Evolutionary conservation across 2,888 invertebrate genomes (phyloP).

Genomic region (Lepas anatifera): DNA sequence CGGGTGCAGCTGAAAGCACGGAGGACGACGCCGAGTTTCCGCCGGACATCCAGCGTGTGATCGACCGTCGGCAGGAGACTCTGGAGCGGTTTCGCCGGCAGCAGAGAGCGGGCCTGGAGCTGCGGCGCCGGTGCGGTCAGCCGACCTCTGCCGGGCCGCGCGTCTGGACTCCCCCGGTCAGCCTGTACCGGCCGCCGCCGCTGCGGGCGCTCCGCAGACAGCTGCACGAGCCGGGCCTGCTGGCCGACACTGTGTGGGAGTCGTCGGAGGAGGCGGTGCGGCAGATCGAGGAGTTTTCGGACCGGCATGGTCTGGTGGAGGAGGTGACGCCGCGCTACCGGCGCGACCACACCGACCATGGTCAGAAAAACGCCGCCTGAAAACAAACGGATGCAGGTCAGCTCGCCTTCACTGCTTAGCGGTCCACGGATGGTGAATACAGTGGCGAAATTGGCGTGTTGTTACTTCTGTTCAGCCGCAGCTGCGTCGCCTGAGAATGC

Average conservation of each 20-base stretch:
- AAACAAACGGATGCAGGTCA: too few relatives aligned
- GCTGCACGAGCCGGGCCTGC: not conserved
- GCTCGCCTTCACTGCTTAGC: too few relatives aligned
- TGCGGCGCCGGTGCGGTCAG: slow-evolving; percentile 2
- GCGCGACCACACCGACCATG: too few relatives aligned
- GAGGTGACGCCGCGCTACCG: not conserved
- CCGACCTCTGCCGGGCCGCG: not conserved
- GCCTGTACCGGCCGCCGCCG: slow-evolving; percentile 3
- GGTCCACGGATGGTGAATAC: too few relatives aligned
- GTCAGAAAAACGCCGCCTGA: too few relatives aligned
- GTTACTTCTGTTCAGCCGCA: too few relatives aligned
- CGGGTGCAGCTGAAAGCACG: not conserved
- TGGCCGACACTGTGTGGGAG: not conserved
- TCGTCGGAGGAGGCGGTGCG: not conserved
- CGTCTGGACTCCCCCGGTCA: not conserved
- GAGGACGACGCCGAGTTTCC: not conserved
- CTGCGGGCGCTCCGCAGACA: not conserved
- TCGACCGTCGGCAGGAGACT: not conserved
- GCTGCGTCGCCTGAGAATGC: too few relatives aligned
- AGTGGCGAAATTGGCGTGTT: too few relatives aligned
- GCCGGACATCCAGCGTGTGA: not conserved
- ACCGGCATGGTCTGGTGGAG: not conserved
- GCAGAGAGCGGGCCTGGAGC: not conserved
- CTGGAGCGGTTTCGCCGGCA: not conserved
- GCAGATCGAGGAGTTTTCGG: not conserved